Evolutionary conservation across 2,797 vertebrate genomes (phyloP).

Genomic region (Pipistrellus kuhlii): DNA sequence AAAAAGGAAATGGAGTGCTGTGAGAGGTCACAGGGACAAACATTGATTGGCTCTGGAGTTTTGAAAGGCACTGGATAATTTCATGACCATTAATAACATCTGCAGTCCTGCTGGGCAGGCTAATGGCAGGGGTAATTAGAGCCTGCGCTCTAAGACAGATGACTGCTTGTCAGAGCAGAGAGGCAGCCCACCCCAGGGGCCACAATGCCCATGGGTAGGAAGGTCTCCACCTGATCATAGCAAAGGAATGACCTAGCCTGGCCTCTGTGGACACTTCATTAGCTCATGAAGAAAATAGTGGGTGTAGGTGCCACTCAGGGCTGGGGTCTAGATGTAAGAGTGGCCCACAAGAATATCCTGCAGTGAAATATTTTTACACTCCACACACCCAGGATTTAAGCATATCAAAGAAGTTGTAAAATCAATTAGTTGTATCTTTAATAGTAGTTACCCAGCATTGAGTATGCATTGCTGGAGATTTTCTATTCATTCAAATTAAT

Average conservation of each 20-base stretch:
- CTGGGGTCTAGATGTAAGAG: background rate
- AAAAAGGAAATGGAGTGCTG: conserved; percentile 23
- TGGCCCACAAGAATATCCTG: background rate
- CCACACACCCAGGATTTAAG: background rate
- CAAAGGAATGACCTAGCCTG: background rate
- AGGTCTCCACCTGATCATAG: background rate
- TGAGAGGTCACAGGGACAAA: background rate
- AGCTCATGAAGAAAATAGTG: background rate
- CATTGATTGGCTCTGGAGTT: conserved; percentile 18
- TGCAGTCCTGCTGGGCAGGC: conserved; percentile 61
- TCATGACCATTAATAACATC: conserved; percentile 72
- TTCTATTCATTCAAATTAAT: conserved; percentile 45
- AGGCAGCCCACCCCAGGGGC: conserved; percentile 44
- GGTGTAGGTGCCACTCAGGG: background rate
- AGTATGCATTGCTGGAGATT: conserved; percentile 20
- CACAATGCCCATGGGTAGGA: background rate
- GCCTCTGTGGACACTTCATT: background rate
- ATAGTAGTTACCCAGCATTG: background rate
- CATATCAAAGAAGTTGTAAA: conserved; percentile 71
- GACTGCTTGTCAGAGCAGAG: conserved; percentile 58
- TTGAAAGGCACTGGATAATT: conserved; percentile 64
- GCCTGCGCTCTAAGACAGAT: conserved; percentile 45
- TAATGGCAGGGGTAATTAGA: conserved; percentile 67
- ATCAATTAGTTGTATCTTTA: conserved; percentile 36
- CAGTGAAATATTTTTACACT: conserved; percentile 36